A percentile compares a stretch with the other conserved stretches of the same genome.
phyloP scores from a whole-genome alignment of 2,888 invertebrate genomes.

The Caenorhabditis doughertyi region DNA sequence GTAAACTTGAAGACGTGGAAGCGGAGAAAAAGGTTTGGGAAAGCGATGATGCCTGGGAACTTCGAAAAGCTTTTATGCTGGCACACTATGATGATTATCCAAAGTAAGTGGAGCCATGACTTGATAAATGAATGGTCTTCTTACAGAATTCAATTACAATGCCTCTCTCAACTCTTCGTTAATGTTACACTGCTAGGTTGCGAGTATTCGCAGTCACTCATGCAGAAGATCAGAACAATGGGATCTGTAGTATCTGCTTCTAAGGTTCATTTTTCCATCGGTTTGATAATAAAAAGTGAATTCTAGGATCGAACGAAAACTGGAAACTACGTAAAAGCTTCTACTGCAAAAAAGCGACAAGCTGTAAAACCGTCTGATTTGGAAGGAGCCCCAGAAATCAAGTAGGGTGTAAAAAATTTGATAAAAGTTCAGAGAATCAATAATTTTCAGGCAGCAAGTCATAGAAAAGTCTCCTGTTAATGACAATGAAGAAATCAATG shows the following conservation, averaged over 20 bases:
- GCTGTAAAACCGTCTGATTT: slow-evolving; percentile 59
- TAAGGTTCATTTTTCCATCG: slow-evolving; percentile 10
- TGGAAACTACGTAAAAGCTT: slow-evolving; percentile 65
- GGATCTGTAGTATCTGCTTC: slow-evolving; percentile 64
- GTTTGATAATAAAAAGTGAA: too few relatives aligned
- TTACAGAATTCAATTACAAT: slow-evolving; percentile 69
- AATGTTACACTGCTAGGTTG: slow-evolving; percentile 72
- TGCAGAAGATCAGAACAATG: slow-evolving; percentile 67
- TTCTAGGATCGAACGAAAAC: slow-evolving; percentile 53
- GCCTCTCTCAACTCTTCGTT: slow-evolving; percentile 71
- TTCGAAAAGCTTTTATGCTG: slow-evolving; percentile 67
- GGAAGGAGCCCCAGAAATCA: slow-evolving; percentile 17
- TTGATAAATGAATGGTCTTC: too few relatives aligned
- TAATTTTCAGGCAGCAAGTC: slow-evolving; percentile 6
- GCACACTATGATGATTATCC: slow-evolving; percentile 69
- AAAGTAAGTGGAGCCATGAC: slow-evolving; percentile 32
- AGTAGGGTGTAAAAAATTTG: slow-evolving; percentile 1
- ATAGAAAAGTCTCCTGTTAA: slow-evolving; percentile 12
- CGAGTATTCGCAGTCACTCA: slow-evolving; percentile 65
- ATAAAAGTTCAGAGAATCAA: not conserved
- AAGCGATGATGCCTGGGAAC: slow-evolving; percentile 68
- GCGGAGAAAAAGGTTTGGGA: slow-evolving; percentile 68
- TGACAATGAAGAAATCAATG: slow-evolving; percentile 27
- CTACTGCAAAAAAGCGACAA: slow-evolving; percentile 56
- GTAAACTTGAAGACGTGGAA: slow-evolving; percentile 64